Percentiles rank a stretch among this genome's conserved stretches.
These are phyloP conservation scores for Drosophila suboccidentalis DNA, from an alignment of 2,888 invertebrate genomes.

Conservation along the genomic window DNA sequence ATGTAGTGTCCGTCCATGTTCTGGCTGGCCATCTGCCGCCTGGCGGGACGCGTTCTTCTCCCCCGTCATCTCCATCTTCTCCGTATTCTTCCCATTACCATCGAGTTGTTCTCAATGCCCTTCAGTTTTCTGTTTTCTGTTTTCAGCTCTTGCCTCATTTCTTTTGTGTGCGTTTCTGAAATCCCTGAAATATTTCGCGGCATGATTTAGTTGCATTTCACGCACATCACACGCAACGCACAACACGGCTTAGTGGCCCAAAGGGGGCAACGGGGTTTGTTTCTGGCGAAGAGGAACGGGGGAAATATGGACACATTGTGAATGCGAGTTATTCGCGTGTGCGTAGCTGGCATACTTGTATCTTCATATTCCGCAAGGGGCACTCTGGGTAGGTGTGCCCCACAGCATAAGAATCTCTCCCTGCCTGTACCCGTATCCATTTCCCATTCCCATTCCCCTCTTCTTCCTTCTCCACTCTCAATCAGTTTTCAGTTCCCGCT, in stretches of 20 bases:
- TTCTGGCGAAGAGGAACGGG: not conserved
- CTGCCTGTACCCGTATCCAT: conserved; percentile 16
- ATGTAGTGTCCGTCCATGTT: conserved; percentile 16
- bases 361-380: conserved; percentile 35
- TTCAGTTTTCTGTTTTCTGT: conserved; percentile 43
- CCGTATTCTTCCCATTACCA: conserved; percentile 6
- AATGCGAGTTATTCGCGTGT: conserved; percentile 64
- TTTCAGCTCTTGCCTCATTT: conserved; percentile 54
- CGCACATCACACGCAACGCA: conserved; percentile 75
- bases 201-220: conserved; percentile 80
- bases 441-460: not conserved
- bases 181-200: conserved; percentile 81
- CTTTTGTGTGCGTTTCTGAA: conserved; percentile 61
- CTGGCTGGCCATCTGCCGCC: conserved; percentile 69
- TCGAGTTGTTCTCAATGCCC: conserved; percentile 15
- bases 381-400: conserved; percentile 48
- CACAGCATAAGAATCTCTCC: conserved; percentile 17
- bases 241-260: conserved; percentile 14
- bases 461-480: not conserved
- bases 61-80: not conserved
- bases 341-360: conserved; percentile 54
- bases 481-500: conserved; percentile 34
- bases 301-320: conserved; percentile 39
- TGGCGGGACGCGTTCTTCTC: conserved; percentile 58
- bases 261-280: not conserved